phyloP scores from a whole-genome alignment of 2,797 vertebrate species.

The Platyrinchus mystaceus region DNA sequence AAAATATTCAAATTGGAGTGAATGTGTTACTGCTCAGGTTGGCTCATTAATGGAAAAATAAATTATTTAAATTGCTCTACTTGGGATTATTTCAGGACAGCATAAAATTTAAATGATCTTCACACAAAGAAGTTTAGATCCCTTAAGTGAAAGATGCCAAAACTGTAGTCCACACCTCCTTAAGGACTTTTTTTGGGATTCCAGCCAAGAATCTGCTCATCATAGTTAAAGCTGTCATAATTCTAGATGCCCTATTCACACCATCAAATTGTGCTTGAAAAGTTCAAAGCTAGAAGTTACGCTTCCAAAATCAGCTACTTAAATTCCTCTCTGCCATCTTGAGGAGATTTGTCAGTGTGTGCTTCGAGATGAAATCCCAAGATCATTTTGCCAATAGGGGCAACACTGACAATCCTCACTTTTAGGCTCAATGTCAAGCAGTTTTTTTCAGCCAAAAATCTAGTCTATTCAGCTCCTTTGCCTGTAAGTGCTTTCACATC shows the following conservation, averaged over 20 bases:
- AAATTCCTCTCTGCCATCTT: background rate
- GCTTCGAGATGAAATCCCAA: background rate
- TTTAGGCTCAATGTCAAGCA: background rate
- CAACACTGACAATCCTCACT: background rate
- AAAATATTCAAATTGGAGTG: background rate
- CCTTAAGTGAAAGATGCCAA: background rate
- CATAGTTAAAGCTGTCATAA: slow-evolving; percentile 1
- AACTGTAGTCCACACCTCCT: background rate
- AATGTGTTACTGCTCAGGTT: background rate
- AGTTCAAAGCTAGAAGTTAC: background rate
- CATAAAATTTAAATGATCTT: background rate
- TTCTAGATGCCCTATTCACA: slow-evolving; percentile 52
- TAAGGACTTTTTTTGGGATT: background rate
- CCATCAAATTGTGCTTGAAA: slow-evolving; percentile 35
- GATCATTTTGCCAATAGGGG: background rate
- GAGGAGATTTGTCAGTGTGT: background rate
- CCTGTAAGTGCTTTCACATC: background rate
- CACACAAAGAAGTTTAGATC: background rate
- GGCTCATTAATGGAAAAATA: background rate
- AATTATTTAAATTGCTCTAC: background rate
- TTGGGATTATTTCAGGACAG: background rate
- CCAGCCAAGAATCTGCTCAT: slow-evolving; percentile 15
- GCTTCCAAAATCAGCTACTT: slow-evolving; percentile 35
- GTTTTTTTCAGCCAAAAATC: background rate
- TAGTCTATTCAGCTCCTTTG: background rate